Evolutionary conservation across 1,140 invertebrate species (phyloP).

Genomic region (Hylyphantes graminicola): DNA sequence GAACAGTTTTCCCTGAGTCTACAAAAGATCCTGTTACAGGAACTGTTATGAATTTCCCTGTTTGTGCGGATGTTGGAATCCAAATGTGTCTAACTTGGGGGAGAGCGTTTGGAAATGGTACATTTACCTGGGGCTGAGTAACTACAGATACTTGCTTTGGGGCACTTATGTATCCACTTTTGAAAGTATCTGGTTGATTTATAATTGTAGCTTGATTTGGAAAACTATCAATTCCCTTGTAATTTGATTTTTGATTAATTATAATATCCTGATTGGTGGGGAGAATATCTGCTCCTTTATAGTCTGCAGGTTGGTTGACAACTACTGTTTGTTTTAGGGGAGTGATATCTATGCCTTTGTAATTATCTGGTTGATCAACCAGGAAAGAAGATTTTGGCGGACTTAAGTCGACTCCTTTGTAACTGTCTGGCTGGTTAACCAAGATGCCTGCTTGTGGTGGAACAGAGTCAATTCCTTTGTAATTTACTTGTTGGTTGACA

Average conservation of each 20-base stretch:
- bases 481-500: no score
- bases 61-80: constrained; percentile 43
- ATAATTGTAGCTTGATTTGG: no score
- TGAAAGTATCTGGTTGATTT: no score
- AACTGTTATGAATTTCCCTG: constrained; percentile 52
- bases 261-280: no score
- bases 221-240: no score
- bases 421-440: neutral
- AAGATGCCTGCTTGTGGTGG: neutral
- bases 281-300: neutral
- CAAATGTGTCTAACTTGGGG: constrained; percentile 41
- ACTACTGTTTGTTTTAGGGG: constrained; percentile 8
- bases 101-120: neutral
- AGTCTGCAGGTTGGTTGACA: constrained; percentile 2
- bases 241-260: no score
- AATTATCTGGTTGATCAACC: constrained; percentile 12
- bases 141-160: neutral
- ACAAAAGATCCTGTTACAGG: neutral
- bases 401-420: neutral
- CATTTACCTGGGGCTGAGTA: neutral
- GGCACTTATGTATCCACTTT: no score
- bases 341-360: neutral
- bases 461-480: no score
- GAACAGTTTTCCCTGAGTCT: neutral
- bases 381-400: neutral